Percentiles rank a stretch among this genome's conserved stretches.
phyloP scores from a whole-genome alignment of 2,888 invertebrate species.

The Nasonovia ribisnigri region DNA sequence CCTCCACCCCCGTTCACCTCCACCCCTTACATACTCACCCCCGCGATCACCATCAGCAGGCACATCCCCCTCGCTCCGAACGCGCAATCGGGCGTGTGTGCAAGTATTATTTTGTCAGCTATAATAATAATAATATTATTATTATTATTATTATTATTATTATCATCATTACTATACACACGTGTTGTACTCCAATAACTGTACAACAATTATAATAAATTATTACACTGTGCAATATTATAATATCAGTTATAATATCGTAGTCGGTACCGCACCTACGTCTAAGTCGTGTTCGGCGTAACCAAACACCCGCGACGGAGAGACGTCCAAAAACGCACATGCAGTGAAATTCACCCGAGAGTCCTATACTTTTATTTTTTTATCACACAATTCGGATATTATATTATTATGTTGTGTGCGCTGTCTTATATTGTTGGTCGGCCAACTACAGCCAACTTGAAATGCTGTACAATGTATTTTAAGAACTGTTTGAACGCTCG shows the following conservation, averaged over 20 bases:
- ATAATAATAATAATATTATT: not conserved
- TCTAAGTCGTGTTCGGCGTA: not conserved
- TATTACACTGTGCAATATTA: not conserved
- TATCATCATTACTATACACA: not conserved
- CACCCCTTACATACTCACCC: not conserved
- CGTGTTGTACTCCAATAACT: no score
- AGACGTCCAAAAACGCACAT: not conserved
- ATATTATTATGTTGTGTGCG: no score
- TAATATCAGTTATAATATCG: no score
- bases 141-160: not conserved
- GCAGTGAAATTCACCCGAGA: not conserved
- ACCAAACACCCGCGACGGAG: not conserved
- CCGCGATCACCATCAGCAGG: not conserved
- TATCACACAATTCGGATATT: not conserved
- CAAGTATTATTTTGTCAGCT: not conserved
- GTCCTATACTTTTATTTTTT: not conserved
- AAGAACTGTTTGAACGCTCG: constrained; percentile 36
- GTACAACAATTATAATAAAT: not conserved
- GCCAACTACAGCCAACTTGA: not conserved
- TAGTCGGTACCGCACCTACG: not conserved
- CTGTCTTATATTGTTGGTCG: not conserved
- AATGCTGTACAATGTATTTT: constrained; percentile 38
- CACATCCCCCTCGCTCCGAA: not conserved
- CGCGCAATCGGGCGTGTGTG: not conserved
- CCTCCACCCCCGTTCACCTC: no score